Evolutionary conservation across 2,113 vertebrate genomes (phyloP).

Genomic region (Chaetodon auriga): DNA sequence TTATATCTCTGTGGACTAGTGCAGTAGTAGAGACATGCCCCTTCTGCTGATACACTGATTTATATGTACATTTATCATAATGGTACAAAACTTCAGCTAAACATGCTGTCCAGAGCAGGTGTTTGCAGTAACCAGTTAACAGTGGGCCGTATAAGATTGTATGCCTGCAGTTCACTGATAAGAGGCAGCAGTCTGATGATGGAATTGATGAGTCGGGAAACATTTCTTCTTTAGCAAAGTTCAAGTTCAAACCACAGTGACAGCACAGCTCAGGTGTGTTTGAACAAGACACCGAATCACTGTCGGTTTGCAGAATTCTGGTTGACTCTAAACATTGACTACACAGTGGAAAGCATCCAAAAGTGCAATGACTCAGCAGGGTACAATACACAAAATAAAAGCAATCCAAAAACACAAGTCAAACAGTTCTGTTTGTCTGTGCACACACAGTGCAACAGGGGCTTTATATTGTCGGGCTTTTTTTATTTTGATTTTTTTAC

Average conservation of each 20-base stretch:
- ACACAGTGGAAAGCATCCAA: background rate
- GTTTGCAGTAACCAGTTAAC: conserved; percentile 38
- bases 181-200: conserved; percentile 18
- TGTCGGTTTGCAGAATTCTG: conserved; percentile 15
- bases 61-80: background rate
- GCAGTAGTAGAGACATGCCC: background rate
- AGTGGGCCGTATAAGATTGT: conserved; percentile 20
- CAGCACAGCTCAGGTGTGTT: conserved; percentile 15
- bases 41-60: background rate
- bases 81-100: conserved; percentile 6
- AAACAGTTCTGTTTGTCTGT: background rate
- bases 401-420: background rate
- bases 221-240: conserved; percentile 26
- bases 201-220: conserved; percentile 33
- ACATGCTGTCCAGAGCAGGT: conserved; percentile 36
- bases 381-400: background rate
- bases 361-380: background rate
- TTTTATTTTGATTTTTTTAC: background rate
- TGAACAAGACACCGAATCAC: conserved; percentile 16
- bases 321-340: conserved; percentile 3
- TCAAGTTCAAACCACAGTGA: conserved; percentile 24
- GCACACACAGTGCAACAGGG: background rate
- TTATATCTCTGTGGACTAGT: background rate
- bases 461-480: conserved; percentile 1
- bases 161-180: conserved; percentile 36